Conservation (phyloP, 1,140 invertebrate species). For the Octopus sinensis region DNA sequence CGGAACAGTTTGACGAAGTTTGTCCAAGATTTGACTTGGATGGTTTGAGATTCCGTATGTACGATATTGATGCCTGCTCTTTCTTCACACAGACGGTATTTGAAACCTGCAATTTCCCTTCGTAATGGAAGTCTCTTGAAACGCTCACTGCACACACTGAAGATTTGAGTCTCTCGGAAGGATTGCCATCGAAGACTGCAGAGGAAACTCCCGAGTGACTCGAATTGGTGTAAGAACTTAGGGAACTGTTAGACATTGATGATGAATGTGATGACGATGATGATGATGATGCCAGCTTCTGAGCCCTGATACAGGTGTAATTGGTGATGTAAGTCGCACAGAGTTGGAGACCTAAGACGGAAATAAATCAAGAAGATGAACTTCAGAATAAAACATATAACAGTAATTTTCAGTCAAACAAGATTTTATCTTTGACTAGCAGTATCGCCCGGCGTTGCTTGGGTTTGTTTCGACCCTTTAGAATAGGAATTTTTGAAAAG, state of each 20-base stretch:
- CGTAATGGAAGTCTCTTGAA: no score
- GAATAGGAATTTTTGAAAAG: no score
- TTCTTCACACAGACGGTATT: no score
- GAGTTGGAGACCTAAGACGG: conserved; percentile 36
- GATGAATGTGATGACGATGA: neutral
- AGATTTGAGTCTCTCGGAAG: neutral
- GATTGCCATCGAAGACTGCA: conserved; percentile 23
- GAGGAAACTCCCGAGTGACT: conserved; percentile 29
- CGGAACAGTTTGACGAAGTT: conserved; percentile 16
- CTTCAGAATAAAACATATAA: no score
- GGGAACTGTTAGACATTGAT: neutral
- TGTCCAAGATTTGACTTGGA: neutral
- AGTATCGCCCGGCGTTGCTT: no score
- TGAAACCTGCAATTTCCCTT: no score
- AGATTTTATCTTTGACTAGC: no score
- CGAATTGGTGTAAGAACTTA: neutral
- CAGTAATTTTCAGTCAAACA: no score
- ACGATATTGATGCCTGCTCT: neutral
- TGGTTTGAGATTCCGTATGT: neutral
- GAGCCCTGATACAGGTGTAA: conserved; percentile 42
- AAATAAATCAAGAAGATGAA: no score
- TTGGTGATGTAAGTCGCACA: conserved; percentile 46
- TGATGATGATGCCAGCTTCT: conserved; percentile 35
- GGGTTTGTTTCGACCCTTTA: no score
- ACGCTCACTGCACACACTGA: no score